Base-by-base conservation (phyloP, 2,888 invertebrate genomes). In the Agrilus biguttatus region DNA sequence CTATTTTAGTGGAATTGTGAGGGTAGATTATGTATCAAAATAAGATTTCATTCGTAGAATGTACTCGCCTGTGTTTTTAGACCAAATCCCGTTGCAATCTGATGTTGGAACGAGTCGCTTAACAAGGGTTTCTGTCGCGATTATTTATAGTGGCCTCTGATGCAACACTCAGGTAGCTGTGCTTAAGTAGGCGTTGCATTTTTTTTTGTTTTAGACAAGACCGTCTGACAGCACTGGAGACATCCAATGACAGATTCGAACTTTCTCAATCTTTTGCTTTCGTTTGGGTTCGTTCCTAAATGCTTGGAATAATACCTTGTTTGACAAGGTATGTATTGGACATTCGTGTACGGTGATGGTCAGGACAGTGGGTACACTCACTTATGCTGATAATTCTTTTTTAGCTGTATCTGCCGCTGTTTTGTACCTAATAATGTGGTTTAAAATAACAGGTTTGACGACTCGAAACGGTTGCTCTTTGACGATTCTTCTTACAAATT, bases 111-210 rank as follows among this genome's bases (percentile, higher is more conserved):
- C 55, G 53, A 55, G 51, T 51, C 52, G 52, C 55, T 58, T 64
- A 64, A 65, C 63, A 65, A 63, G 64, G 65, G 63, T 64, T 61
- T 59, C 61, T 64, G 64, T 64, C 65, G 59, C 55, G 48, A 62
- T 65, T 61, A 65, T 65, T 65, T 65, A 65, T 65, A 55, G 59
- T 56, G 54, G 60, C 54, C 56, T 57, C 57, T 63, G 62, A 63
- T 57, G 63, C 63, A 65, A 65, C 62, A 62, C 64, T 62, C 65
- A 65, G 65, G 65, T 65, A 65, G 64, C 62, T 54, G 55, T 58
- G 58, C 59, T 47, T 59, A 60, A 61, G 62, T 65, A 63, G 63
- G 63, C 63, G 63, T 65, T 61, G 60, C 56, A 57, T 61, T 60
- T 59, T 58, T 60, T 55, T 60, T 61, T 53, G 59, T 62, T 61